Evolutionary conservation across 2,113 vertebrate genomes (phyloP).

Genomic region (Bujurquina vittata): DNA sequence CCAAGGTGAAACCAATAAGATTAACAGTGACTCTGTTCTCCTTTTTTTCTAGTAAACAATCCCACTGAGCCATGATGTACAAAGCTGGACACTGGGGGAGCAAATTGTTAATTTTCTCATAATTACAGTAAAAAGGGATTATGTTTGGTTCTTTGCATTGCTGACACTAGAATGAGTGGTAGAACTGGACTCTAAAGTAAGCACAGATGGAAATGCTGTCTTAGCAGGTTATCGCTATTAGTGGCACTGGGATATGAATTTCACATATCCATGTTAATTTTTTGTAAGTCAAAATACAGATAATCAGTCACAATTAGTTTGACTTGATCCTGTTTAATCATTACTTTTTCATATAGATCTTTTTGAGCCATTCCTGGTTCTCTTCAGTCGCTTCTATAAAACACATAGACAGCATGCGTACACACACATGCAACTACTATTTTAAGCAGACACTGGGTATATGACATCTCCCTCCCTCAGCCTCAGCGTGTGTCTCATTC

Average conservation of each 20-base stretch:
- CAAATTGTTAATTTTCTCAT: neutral
- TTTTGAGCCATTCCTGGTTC: neutral
- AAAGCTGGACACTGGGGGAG: neutral
- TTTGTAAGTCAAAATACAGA: neutral
- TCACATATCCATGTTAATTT: neutral
- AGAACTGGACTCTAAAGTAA: neutral
- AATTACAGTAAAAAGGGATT: neutral
- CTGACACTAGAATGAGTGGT: neutral
- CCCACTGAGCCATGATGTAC: neutral
- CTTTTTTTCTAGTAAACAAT: neutral
- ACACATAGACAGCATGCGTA: neutral
- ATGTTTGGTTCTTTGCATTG: neutral
- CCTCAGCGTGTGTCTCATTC: neutral
- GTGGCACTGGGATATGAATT: neutral
- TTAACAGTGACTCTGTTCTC: neutral
- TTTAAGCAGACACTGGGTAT: neutral
- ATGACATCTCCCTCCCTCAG: neutral
- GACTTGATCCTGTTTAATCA: neutral
- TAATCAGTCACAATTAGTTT: neutral
- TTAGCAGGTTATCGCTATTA: neutral
- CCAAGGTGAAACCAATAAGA: neutral
- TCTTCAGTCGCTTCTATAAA: neutral
- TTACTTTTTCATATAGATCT: neutral
- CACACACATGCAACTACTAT: neutral
- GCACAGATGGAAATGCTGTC: neutral